phyloP scores from a whole-genome alignment of 2,888 invertebrate genomes.

The Oxytorus armatus region DNA sequence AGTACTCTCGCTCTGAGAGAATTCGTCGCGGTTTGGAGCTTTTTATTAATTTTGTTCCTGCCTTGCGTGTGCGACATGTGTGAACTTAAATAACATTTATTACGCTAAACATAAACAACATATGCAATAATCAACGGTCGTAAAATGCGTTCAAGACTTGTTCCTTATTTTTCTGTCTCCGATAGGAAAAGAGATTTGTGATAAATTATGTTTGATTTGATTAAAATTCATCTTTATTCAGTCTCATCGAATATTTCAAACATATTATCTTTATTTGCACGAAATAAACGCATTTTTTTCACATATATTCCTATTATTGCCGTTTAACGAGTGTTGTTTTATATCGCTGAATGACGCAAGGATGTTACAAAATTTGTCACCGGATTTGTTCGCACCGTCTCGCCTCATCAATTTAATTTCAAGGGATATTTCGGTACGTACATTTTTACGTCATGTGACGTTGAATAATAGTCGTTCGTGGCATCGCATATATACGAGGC shows the following conservation, averaged over 20 bases:
- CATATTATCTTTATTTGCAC: too few relatives aligned
- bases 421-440: conserved; percentile 42
- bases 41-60: not conserved
- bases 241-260: too few relatives aligned
- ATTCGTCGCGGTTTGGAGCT: too few relatives aligned
- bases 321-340: not conserved
- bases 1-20: too few relatives aligned
- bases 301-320: not conserved
- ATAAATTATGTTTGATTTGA: too few relatives aligned
- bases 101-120: not conserved
- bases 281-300: too few relatives aligned
- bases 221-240: too few relatives aligned
- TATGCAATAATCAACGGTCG: not conserved
- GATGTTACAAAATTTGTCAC: not conserved
- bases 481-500: conserved; percentile 23
- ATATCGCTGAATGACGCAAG: conserved; percentile 14
- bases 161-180: not conserved
- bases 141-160: not conserved
- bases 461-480: conserved; percentile 41
- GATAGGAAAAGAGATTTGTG: too few relatives aligned
- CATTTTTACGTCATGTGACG: conserved; percentile 34
- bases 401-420: conserved; percentile 46
- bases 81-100: not conserved
- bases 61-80: not conserved
- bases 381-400: too few relatives aligned